Percentiles rank a stretch among this genome's conserved stretches.
Conservation (phyloP, 2,797 vertebrate species). For the Hirundo rustica region DNA sequence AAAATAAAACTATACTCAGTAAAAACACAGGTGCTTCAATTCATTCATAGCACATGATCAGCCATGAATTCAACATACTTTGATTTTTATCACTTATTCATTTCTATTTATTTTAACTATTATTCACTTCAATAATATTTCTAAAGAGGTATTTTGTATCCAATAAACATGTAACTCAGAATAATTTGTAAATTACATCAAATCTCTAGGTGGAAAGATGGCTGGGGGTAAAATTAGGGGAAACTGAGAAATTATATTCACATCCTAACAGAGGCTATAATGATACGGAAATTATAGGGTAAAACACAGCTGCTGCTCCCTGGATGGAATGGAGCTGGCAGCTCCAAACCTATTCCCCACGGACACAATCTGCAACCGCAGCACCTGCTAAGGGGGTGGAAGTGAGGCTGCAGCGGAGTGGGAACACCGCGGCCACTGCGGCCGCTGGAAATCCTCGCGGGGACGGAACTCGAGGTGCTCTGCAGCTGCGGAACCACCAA, state of each 20-base stretch:
- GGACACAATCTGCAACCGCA: not conserved
- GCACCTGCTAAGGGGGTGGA: not conserved
- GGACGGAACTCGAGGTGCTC: not conserved
- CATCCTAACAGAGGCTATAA: not conserved
- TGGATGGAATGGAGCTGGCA: not conserved
- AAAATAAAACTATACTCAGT: not conserved
- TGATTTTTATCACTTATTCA: not conserved
- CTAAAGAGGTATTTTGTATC: not conserved
- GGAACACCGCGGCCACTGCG: no score
- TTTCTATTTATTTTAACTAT: not conserved
- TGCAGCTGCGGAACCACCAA: not conserved
- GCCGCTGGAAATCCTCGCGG: not conserved
- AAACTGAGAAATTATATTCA: not conserved
- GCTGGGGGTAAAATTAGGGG: not conserved
- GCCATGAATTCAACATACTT: not conserved
- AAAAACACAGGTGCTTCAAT: not conserved
- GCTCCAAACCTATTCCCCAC: not conserved
- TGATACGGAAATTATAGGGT: not conserved
- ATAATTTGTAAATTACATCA: not conserved
- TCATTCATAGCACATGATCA: not conserved
- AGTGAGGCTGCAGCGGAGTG: not conserved
- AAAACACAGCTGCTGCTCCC: not conserved
- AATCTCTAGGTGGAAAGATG: not conserved
- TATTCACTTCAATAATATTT: not conserved
- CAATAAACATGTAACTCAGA: not conserved